Evolutionary conservation across 2,888 invertebrate genomes (phyloP), one percentile per base, ranked within the genome.

Genomic region (Podotricha telesiphe): DNA sequence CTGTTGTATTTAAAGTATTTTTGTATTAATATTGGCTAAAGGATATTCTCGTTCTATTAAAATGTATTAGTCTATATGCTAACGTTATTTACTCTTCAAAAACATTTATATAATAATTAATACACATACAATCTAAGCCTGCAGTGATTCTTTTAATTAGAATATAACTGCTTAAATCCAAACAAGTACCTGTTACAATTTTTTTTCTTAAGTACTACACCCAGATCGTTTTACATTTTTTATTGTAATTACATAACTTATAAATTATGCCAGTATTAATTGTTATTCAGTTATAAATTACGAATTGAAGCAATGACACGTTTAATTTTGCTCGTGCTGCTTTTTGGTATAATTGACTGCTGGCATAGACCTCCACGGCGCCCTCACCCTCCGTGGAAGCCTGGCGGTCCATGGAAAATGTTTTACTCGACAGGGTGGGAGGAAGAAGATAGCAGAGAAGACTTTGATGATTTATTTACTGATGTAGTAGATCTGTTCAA

Each of bases 361-460:
- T 7, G 19, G 20, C 10, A 13, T 13, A 2, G 22, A 3, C 51
- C 8, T 7, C 20, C 19, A 37, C 20, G 6, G 20, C 20, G 20
- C 1, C 28, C 28, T 28, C 20, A 6, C 11, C 4, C 1, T 20
- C 20, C 50, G 20, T 13, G 50, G 13, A 28, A 2, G 28, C 3
- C 3, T 28, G 3, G 28, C 2, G 28, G 28, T 28, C 28, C 28
- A 4, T 28, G 28, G 28, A 6, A 6, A 28, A 28, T 28, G 28
- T 28, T 6, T n/a, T n/a, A n/a, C 28, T 28, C 28, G 28, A 4
- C 28, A 28, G 51, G 28, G 10, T 28, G 0, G 2, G 59, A 73
- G 0, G 78, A 28, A 1, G 17, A 47, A n/a, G 61, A 47, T 1
- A 28, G 28, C 7, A 28, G 28, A 17, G 45, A 61, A 11, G 61